A percentile compares a stretch with the other conserved stretches of the same genome.
Evolutionary conservation across 2,888 invertebrate species (phyloP).

Genomic region (Opisthograptis luteolata): DNA sequence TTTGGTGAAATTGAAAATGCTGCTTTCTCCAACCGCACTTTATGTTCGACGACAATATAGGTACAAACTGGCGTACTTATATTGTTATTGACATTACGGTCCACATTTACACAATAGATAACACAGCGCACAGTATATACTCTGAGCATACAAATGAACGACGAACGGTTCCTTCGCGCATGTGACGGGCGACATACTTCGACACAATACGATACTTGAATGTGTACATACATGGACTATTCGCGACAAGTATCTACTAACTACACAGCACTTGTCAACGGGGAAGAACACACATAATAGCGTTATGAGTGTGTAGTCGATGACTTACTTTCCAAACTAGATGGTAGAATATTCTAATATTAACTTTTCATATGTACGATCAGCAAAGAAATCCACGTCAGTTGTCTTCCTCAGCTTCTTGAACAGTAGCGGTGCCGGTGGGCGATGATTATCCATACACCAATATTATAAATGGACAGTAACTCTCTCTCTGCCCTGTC

Average conservation of each 20-base stretch:
- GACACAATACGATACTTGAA: slow-evolving; percentile 48
- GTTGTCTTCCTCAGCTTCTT: too few relatives aligned
- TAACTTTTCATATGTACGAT: too few relatives aligned
- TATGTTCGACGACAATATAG: slow-evolving; percentile 15
- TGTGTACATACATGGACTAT: slow-evolving; percentile 4
- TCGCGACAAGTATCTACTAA: slow-evolving; percentile 21
- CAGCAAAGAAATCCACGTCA: too few relatives aligned
- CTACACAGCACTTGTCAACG: slow-evolving; percentile 19
- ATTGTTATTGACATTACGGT: slow-evolving; percentile 62
- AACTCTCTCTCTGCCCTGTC: too few relatives aligned
- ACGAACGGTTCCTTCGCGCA: slow-evolving; percentile 54
- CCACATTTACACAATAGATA: slow-evolving; percentile 72
- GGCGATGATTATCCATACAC: too few relatives aligned
- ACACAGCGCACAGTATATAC: slow-evolving; percentile 42
- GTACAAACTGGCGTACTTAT: slow-evolving; percentile 24
- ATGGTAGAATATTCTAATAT: neutral
- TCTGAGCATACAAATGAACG: slow-evolving; percentile 66
- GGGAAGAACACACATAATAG: slow-evolving; percentile 15
- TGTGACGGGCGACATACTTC: slow-evolving; percentile 53
- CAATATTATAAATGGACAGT: too few relatives aligned
- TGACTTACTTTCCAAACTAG: neutral
- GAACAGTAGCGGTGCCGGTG: too few relatives aligned
- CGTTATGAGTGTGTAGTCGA: neutral
- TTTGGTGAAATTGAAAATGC: slow-evolving; percentile 25
- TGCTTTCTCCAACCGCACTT: slow-evolving; percentile 30